phyloP scores from a whole-genome alignment of 1,140 invertebrate species.

The Spodoptera litura region DNA sequence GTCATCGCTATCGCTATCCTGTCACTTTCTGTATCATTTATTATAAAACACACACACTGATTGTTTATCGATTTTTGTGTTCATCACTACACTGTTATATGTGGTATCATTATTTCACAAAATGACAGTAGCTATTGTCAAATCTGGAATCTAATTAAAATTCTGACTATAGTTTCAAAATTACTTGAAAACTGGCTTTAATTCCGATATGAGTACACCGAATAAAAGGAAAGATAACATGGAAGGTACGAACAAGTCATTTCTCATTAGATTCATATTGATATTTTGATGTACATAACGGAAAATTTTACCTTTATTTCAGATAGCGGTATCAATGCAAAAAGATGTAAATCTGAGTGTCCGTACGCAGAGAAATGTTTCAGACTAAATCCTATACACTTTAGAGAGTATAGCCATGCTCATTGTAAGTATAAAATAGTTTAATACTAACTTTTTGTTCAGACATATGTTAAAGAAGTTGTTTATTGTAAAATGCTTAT shows the following conservation, averaged over 20 bases:
- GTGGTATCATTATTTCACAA: no score
- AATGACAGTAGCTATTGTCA: no score
- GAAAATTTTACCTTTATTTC: constrained; percentile 47
- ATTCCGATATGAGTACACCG: constrained; percentile 55
- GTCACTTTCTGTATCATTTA: no score
- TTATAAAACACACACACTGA: no score
- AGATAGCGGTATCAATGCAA: constrained; percentile 61
- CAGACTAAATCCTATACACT: constrained; percentile 93
- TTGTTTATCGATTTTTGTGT: no score
- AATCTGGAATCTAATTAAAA: no score
- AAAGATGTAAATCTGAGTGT: constrained; percentile 86
- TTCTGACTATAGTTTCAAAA: no score
- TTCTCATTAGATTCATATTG: neutral
- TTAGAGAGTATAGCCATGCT: constrained; percentile 92
- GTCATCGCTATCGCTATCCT: no score
- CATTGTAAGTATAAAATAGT: constrained; percentile 87
- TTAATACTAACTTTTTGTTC: neutral
- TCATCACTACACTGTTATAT: no score
- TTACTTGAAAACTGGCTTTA: neutral
- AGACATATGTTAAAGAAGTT: neutral
- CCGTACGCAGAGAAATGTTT: constrained; percentile 92
- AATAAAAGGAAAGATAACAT: constrained; percentile 62
- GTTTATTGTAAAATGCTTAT: no score
- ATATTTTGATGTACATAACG: neutral
- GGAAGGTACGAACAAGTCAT: constrained; percentile 51